Percentiles rank a stretch among this genome's conserved stretches.
Evolutionary conservation across 2,888 invertebrate species (phyloP).

Genomic region (Parelbella ahira): DNA sequence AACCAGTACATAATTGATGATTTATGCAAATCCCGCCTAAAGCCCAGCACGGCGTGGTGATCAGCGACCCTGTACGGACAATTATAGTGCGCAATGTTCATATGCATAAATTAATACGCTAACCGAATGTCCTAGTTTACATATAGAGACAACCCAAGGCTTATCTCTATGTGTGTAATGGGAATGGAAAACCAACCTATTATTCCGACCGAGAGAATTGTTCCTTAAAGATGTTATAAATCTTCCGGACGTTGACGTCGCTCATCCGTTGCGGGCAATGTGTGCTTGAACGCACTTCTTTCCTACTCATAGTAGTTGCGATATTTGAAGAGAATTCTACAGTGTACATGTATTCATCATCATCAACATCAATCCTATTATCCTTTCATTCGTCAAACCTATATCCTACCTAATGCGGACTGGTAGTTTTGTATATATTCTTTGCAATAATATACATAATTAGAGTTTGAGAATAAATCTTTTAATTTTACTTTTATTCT

Average conservation of each 20-base stretch:
- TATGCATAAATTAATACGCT: background rate
- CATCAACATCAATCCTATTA: too few relatives aligned
- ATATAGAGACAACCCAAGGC: conserved; percentile 1
- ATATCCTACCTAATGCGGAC: too few relatives aligned
- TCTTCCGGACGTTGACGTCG: conserved; percentile 11
- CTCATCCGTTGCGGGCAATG: conserved; percentile 13
- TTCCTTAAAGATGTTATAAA: conserved; percentile 21
- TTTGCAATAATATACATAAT: too few relatives aligned
- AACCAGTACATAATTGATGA: conserved; percentile 50
- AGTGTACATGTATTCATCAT: too few relatives aligned
- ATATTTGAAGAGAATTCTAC: too few relatives aligned
- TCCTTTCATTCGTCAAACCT: too few relatives aligned
- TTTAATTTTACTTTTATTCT: too few relatives aligned
- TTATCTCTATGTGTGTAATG: conserved; percentile 16
- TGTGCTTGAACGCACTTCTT: conserved; percentile 7
- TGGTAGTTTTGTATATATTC: too few relatives aligned
- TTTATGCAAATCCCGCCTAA: conserved; percentile 61
- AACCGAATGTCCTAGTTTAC: conserved; percentile 11
- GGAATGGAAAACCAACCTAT: conserved; percentile 10
- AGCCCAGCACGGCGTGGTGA: conserved; percentile 58
- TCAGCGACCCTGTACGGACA: conserved; percentile 47
- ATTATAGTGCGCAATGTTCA: background rate
- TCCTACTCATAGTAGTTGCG: too few relatives aligned
- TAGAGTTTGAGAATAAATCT: too few relatives aligned
- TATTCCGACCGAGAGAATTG: conserved; percentile 15